Base-by-base conservation (phyloP, 2,888 invertebrate species). In the Loripinus fragilis region DNA sequence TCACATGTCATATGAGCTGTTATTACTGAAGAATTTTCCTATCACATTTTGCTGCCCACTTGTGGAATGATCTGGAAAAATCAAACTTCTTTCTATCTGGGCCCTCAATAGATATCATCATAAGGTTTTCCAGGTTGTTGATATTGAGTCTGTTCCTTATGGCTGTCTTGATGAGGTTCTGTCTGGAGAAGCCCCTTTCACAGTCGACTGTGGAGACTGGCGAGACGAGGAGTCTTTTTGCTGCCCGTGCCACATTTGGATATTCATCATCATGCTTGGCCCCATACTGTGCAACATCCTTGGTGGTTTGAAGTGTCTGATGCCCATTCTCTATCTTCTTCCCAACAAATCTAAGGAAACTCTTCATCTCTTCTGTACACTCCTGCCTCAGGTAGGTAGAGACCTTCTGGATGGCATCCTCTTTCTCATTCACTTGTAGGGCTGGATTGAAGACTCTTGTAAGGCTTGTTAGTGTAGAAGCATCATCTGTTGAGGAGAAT, bases 151-250 rank as follows among this genome's bases (percentile, higher is more conserved):
- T 33, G 25, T 66, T 66, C 23, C 66, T 35, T n/a, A 66, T 35
- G 23, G 66, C 33, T 41, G 66, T 66, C 66, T 35, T 33, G 66
- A 66, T 66, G 38, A 66, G n/a, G 55, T 71, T 76, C 52, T 64
- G 52, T 42, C 48, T 33, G 33, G 66, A 52, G 65, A 78, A 76
- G 0, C 76, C 78, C 35, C 66, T 42, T 52, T 81, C 81, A 71
- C 75, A 81, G 41, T 81, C 78, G 20, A 67, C 78, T 8, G 79
- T 75, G 20, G 71, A 55, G 5, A 80, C 76, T 41, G 81, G 78
- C 25, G 66, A 42, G 2, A 80, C 66, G 2, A 74, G 68, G 25
- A 75, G 48, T 55, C 75, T 50, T n/a, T 69, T 71, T 48, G 70
- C 81, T 42, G 66, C 67, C 30, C 25, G 45, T 8, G 41, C 52